Evolutionary conservation across 2,888 invertebrate species (phyloP), one percentile per base, ranked within the genome.

Genomic region (Hydrotaea diabolus): DNA sequence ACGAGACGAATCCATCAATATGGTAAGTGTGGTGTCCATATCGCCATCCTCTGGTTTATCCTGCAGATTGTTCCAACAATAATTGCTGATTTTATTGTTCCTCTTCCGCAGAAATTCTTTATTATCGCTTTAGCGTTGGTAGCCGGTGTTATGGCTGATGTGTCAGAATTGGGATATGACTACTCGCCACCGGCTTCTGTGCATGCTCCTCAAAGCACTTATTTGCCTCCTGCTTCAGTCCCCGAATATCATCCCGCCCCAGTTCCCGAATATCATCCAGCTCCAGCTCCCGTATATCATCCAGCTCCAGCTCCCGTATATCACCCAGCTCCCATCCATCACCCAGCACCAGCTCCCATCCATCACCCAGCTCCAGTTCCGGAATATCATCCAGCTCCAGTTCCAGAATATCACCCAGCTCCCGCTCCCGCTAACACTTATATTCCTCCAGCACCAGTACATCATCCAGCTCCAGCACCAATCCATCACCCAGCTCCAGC

Each of bases 51-150:
- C 7, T 31, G 31, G 31, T 31, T 4, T 31, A 31, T 31, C 31
- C 31, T 7, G 31, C 31, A 31, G 31, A 31, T 4, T 31, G 31
- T 2, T 31, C 31, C 7, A 7, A 31, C 7, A 2, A 31, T 31
- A 31, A 7, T 31, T 31, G 7, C 2, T 31, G 39, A 1, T 36
- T 62, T 17, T 17, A 11, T 62, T 26, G 26, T 1, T 19, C 39
- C 21, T n/a, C n/a, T 46, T 43, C 49, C n/a, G 23, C 36, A 86
- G 86, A 86, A 85, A 76, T 73, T 82, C 69, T 2, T 80, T 0
- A 72, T 78, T 57, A 11, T 83, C 43, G 57, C 76, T 75, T 9
- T 85, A 46, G 74, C 76, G 21, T 75, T 85, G 49, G 57, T 82
- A 21, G 83, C 80, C 8, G 53, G 79, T 36, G 86, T 73, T 62